phyloP scores from a whole-genome alignment of 2,113 vertebrate genomes.

The Dasyurus viverrinus region DNA sequence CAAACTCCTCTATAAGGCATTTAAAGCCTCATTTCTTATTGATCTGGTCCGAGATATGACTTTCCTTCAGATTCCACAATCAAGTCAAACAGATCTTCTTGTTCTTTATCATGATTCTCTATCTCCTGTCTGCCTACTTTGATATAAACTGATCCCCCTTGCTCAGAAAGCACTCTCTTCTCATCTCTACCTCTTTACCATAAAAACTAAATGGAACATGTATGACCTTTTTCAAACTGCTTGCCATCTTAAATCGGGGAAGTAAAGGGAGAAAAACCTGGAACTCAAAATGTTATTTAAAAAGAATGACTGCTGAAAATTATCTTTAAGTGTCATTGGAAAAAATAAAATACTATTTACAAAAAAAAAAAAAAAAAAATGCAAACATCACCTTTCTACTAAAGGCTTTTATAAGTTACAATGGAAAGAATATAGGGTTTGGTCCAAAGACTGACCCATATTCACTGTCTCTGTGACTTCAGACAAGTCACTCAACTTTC shows the following conservation, averaged over 20 bases:
- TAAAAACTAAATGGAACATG: background rate
- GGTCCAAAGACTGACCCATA: background rate
- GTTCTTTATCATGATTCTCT: background rate
- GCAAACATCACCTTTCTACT: background rate
- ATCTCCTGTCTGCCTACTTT: background rate
- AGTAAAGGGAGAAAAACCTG: too few relatives aligned
- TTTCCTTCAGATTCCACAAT: background rate
- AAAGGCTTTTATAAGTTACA: background rate
- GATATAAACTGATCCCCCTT: background rate
- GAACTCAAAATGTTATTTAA: too few relatives aligned
- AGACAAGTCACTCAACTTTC: background rate
- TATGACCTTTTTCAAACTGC: background rate
- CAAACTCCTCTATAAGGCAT: background rate
- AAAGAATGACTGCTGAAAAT: background rate
- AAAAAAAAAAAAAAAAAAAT: background rate
- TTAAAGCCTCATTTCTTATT: too few relatives aligned
- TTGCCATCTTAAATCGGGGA: background rate
- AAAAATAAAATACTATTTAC: background rate
- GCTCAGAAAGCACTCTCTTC: background rate
- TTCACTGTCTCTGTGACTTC: background rate
- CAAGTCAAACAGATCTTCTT: background rate
- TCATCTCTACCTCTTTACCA: background rate
- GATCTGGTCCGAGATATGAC: too few relatives aligned
- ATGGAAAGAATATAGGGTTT: background rate
- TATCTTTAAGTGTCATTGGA: background rate